Evolutionary conservation across 2,113 vertebrate genomes (phyloP).

Genomic region (Mormyrus iriodes): DNA sequence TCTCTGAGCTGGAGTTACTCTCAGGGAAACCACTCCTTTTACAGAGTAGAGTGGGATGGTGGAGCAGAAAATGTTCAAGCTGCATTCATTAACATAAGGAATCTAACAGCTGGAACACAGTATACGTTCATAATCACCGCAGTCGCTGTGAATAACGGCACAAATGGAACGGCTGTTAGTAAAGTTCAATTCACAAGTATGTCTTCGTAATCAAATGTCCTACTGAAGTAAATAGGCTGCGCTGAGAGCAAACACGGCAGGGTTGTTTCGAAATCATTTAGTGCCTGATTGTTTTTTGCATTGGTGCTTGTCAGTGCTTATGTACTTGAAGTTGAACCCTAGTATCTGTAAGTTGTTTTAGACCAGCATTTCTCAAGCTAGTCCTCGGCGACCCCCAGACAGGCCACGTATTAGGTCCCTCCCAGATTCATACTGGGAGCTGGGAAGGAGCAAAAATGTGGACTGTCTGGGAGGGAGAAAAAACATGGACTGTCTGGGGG

Average conservation of each 20-base stretch:
- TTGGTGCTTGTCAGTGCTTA: not conserved
- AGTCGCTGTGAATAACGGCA: not conserved
- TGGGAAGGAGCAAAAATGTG: not conserved
- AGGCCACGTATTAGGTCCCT: not conserved
- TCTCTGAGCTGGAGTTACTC: not conserved
- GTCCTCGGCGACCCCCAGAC: not conserved
- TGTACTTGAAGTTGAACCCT: not conserved
- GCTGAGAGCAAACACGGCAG: not conserved
- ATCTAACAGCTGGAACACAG: not conserved
- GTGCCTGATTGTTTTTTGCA: not conserved
- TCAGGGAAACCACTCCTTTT: not conserved
- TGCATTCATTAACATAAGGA: not conserved
- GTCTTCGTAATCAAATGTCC: not conserved
- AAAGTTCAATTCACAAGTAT: not conserved
- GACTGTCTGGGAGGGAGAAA: not conserved
- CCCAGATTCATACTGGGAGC: not conserved
- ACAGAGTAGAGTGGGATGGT: not conserved
- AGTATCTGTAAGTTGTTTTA: not conserved
- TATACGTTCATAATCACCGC: constrained; percentile 13
- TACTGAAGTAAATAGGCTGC: not conserved
- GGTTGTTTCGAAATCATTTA: not conserved
- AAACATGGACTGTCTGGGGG: not conserved
- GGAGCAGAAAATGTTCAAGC: not conserved
- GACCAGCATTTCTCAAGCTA: not conserved
- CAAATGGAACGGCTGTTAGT: not conserved